These are phyloP conservation scores for Microcebus jonahi DNA, from an alignment of 2,113 vertebrate species.

Conservation along the genomic window DNA sequence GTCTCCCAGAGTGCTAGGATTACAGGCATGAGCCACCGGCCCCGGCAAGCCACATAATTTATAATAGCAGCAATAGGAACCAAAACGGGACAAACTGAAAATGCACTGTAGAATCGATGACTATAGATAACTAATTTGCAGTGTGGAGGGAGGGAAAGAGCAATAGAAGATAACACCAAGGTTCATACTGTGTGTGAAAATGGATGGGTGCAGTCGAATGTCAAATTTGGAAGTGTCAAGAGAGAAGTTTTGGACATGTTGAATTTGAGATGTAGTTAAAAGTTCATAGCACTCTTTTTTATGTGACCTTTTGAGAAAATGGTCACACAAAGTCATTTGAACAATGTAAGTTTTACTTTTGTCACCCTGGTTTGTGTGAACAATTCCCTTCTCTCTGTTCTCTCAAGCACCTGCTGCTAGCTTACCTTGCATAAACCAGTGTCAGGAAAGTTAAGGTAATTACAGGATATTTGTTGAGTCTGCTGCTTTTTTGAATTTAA, in stretches of 20 bases:
- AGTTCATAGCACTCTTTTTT: background rate
- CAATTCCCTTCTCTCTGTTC: background rate
- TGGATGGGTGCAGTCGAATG: background rate
- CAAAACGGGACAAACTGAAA: background rate
- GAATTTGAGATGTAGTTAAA: background rate
- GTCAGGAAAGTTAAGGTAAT: background rate
- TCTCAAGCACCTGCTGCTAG: background rate
- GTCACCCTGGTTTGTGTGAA: background rate
- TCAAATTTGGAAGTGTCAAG: background rate
- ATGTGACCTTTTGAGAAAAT: background rate
- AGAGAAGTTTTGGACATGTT: background rate
- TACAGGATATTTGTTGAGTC: background rate
- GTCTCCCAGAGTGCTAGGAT: no score
- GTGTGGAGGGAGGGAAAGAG: background rate
- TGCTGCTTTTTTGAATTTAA: background rate
- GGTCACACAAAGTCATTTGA: background rate
- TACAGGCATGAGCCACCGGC: no score
- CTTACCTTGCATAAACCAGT: background rate
- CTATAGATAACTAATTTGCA: background rate
- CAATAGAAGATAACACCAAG: background rate
- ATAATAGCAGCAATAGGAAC: background rate
- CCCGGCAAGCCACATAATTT: background rate
- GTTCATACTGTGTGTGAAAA: background rate
- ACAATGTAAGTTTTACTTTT: background rate
- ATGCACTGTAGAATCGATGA: background rate